These are phyloP conservation scores for Epistrophe grossulariae DNA, from an alignment of 2,888 invertebrate species.

Conservation along the genomic window DNA sequence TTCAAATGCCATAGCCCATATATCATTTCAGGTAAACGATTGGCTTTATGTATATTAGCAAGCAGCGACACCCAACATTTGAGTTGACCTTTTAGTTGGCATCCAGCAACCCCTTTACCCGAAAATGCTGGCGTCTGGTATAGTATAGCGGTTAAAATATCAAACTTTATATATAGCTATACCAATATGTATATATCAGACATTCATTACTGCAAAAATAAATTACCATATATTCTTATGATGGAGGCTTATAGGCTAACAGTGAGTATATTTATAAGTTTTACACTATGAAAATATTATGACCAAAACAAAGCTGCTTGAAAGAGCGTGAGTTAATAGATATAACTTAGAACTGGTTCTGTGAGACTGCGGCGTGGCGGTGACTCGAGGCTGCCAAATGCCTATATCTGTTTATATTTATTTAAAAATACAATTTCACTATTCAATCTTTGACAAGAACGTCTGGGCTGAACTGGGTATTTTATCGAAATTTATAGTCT, in stretches of 20 bases:
- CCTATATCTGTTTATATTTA: not conserved
- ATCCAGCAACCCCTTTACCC: conserved; percentile 39
- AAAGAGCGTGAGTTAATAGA: conserved; percentile 29
- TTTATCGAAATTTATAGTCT: conserved; percentile 26
- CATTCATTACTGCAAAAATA: conserved; percentile 39
- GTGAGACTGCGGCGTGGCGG: not conserved
- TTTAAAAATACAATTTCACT: conserved; percentile 41
- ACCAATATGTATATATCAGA: not conserved
- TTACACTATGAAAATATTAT: not conserved
- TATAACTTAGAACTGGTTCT: conserved; percentile 63
- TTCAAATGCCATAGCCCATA: conserved; percentile 41
- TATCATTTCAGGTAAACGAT: conserved; percentile 25
- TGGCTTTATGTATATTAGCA: not conserved
- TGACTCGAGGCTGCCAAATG: not conserved
- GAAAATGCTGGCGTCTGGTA: conserved; percentile 12
- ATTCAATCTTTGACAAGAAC: conserved; percentile 10
- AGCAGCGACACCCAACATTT: conserved; percentile 44
- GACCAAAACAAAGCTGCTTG: conserved; percentile 6
- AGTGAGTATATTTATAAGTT: not conserved
- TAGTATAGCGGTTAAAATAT: conserved; percentile 44
- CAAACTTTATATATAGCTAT: conserved; percentile 23
- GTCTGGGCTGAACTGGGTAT: conserved; percentile 7
- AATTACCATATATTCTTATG: conserved; percentile 61
- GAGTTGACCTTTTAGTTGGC: conserved; percentile 55
- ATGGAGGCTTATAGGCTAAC: not conserved